Percentiles rank a stretch among this genome's conserved stretches.
Evolutionary conservation across 2,797 vertebrate species (phyloP).

Genomic region (Tenualosa ilisha): DNA sequence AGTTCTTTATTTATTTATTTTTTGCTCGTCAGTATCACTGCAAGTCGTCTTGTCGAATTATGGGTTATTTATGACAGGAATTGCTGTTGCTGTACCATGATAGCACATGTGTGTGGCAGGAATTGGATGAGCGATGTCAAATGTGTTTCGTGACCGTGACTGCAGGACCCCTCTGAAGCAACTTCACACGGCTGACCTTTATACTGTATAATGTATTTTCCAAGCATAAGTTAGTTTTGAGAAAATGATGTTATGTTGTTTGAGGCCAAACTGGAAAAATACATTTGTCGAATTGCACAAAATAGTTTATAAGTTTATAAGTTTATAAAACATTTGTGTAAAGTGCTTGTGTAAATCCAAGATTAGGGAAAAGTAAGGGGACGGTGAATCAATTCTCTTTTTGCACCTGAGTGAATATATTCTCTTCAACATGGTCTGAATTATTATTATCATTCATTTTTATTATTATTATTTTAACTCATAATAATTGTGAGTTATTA

Average conservation of each 20-base stretch:
- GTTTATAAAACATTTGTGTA: no score
- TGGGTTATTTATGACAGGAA: not conserved
- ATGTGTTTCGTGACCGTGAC: not conserved
- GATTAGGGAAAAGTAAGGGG: not conserved
- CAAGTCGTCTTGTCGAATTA: not conserved
- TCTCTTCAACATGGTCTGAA: no score
- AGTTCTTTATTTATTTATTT: not conserved
- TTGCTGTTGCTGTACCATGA: not conserved
- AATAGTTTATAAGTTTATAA: no score
- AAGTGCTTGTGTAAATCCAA: not conserved
- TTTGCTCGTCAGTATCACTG: not conserved
- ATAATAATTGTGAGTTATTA: no score
- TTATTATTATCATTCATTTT: no score
- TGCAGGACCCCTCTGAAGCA: not conserved
- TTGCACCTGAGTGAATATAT: no score
- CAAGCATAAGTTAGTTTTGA: not conserved
- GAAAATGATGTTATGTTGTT: no score
- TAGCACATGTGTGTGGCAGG: not conserved
- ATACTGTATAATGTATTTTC: not conserved
- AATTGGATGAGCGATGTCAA: not conserved
- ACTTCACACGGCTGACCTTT: not conserved
- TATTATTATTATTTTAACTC: no score
- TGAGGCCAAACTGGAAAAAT: no score
- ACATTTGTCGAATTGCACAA: no score
- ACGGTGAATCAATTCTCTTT: no score